Evolutionary conservation across 2,888 invertebrate species (phyloP).

Genomic region (Rotaria magnacalcarata): DNA sequence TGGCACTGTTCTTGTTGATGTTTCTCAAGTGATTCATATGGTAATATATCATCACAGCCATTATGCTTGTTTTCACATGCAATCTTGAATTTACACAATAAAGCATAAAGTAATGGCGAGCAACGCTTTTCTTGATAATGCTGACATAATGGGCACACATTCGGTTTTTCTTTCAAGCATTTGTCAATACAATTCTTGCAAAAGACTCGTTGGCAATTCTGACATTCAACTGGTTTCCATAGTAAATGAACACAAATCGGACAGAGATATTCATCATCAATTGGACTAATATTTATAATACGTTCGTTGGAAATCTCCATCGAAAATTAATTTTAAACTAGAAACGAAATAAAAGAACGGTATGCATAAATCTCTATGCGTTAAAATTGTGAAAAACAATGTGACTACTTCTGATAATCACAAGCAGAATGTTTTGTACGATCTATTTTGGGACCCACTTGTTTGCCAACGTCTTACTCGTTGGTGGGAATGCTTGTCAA

Average conservation of each 20-base stretch:
- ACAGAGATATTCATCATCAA: slow-evolving; percentile 5
- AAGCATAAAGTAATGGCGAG: background rate
- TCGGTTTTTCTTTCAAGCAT: background rate
- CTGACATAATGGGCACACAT: background rate
- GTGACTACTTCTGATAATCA: too few relatives aligned
- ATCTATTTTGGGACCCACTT: too few relatives aligned
- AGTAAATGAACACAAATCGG: background rate
- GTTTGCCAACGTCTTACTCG: too few relatives aligned
- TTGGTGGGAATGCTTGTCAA: too few relatives aligned
- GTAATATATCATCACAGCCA: background rate
- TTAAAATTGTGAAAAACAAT: too few relatives aligned
- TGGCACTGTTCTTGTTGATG: background rate
- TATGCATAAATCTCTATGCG: too few relatives aligned
- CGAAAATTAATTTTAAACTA: too few relatives aligned
- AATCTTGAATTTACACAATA: background rate
- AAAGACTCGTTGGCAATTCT: slow-evolving; percentile 6
- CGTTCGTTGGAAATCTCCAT: background rate
- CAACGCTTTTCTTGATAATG: slow-evolving; percentile 16
- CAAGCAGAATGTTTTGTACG: too few relatives aligned
- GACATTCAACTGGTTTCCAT: slow-evolving; percentile 20
- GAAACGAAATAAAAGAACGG: too few relatives aligned
- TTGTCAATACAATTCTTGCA: slow-evolving; percentile 1
- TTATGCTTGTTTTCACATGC: background rate
- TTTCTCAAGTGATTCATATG: background rate
- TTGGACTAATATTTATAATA: background rate